Evolutionary conservation across 92 coral and sea anemone species (phyloP).

Genomic region (Galaxea fascicularis): DNA sequence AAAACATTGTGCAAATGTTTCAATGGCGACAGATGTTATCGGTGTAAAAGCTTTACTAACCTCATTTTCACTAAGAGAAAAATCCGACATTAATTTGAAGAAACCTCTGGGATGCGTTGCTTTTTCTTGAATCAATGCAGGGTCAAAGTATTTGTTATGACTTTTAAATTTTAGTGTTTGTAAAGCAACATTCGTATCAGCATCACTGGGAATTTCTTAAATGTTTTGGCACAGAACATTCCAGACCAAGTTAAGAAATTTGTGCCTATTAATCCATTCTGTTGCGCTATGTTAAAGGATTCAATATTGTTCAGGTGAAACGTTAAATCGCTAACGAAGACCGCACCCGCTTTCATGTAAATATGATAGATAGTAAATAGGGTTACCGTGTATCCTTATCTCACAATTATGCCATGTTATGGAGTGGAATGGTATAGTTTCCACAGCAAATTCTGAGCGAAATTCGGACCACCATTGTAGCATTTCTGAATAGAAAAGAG

Average conservation of each 20-base stretch:
- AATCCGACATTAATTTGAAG: constrained; percentile 7
- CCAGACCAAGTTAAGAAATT: background rate
- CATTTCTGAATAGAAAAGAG: no score
- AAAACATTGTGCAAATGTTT: no score
- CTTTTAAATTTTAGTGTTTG: background rate
- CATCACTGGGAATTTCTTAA: no score
- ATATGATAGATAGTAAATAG: no score
- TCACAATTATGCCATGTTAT: no score
- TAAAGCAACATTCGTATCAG: no score
- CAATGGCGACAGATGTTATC: constrained; percentile 16
- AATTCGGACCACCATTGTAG: no score
- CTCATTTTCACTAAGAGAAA: constrained; percentile 18
- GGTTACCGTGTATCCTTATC: no score
- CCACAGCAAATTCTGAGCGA: no score
- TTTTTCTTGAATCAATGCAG: background rate
- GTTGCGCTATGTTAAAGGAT: background rate
- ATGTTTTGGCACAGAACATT: background rate
- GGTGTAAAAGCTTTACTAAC: constrained; percentile 12
- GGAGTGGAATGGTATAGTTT: no score
- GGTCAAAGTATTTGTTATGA: background rate
- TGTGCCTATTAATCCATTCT: background rate
- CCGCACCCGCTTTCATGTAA: background rate
- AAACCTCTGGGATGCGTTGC: constrained; percentile 20
- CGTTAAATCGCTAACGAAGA: background rate
- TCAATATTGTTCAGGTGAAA: background rate